Base-by-base conservation (phyloP, 2,888 invertebrate species). In the Sycophila texana region DNA sequence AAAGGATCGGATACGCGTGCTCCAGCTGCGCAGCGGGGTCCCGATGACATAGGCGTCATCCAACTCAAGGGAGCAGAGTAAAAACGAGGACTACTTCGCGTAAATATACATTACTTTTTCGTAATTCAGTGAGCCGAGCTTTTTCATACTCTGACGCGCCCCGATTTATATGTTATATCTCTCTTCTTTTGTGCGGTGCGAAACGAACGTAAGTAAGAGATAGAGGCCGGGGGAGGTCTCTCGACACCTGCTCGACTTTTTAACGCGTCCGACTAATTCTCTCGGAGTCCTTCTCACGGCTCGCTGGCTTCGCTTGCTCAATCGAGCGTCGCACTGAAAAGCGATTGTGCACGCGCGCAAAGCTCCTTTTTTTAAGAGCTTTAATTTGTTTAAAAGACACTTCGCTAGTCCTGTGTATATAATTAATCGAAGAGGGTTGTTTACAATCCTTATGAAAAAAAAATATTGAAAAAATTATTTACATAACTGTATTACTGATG, bases 191-290 rank as follows among this genome's bases (percentile, higher is more conserved):
- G 73, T 72, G 53, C 66, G 14, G 12, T 39, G 12, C 51, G 49
- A 18, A 57, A 22, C 60, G 14, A 39, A 57, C 63, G 68, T 63
- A 58, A 58, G 49, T 20, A 47, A 68, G 70, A 20, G 47, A 20
- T 14, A 30, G 51, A 63, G 39, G 39, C 39, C 10, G 39, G 10
- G 26, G 39, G 68, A 18, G 39, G 47, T 20, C 51, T 71, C 66
- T 73, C 68, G 67, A 76, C 79, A 79, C 79, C 79, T 79, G 75
- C 72, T 67, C 79, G n/a, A 26, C 39, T 57, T 53, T 49, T 65
- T 58, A 39, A 53, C 55, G 49, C 20, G 30, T 63, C 49, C n/a
- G 13, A 39, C 71, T 74, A 71, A 74, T 74, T 72, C 60, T 26
- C 61, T 7, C 10, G 39, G 10, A 39, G 39, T 39, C 39, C 39